These are phyloP conservation scores for Lottia scabra DNA, from an alignment of 2,888 invertebrate species.

Conservation along the genomic window DNA sequence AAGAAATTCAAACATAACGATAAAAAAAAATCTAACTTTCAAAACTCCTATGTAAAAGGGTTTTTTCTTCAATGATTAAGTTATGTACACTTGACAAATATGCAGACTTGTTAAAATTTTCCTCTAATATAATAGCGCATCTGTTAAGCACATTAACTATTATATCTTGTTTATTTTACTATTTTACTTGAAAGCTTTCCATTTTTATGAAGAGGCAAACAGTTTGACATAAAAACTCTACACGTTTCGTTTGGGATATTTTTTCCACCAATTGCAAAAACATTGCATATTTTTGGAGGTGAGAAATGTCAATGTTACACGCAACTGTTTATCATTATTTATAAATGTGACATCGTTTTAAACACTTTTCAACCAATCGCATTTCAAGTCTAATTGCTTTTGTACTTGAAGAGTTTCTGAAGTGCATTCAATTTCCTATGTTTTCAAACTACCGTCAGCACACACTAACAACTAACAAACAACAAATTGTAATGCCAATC, in stretches of 20 bases:
- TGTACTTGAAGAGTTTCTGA: constrained; percentile 4
- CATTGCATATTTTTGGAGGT: constrained; percentile 4
- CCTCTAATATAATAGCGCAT: background rate
- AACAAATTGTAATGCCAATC: no score
- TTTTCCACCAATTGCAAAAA: constrained; percentile 3
- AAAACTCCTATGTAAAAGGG: no score
- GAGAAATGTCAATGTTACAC: constrained; percentile 4
- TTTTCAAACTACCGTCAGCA: background rate
- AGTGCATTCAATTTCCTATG: background rate
- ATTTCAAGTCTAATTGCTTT: background rate
- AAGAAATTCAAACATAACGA: no score
- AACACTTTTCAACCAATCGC: constrained; percentile 1
- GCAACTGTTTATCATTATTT: constrained; percentile 7
- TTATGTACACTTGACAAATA: no score
- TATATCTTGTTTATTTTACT: constrained; percentile 6
- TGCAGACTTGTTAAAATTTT: background rate
- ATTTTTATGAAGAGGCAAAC: constrained; percentile 4
- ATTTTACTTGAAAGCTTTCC: constrained; percentile 1
- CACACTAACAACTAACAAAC: no score
- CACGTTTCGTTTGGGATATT: constrained; percentile 10
- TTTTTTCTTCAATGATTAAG: no score
- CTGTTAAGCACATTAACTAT: constrained; percentile 3
- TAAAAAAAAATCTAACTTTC: no score
- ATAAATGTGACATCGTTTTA: constrained; percentile 1
- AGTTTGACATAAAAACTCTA: constrained; percentile 7